Evolutionary conservation across 2,113 vertebrate genomes (phyloP), one percentile per base, ranked within the genome.

Genomic region (Neoarius graeffei): DNA sequence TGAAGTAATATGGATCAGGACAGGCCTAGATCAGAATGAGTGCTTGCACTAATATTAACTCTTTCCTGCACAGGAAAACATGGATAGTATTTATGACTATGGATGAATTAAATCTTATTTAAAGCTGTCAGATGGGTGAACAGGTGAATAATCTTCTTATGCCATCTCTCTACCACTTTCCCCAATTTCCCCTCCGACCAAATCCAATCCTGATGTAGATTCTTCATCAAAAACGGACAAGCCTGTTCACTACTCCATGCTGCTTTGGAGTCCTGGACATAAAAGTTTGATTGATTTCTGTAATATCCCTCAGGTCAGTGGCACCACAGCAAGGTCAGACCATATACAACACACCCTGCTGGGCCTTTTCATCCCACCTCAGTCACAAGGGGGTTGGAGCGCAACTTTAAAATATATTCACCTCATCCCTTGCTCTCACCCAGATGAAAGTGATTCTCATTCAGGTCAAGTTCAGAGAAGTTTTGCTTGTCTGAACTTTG

Each of bases 291-390:
- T 89, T 89, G 89, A 91, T 89, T 91, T 83, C 77, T 85, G 88
- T 89, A 91, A 91, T 91, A 91, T 88, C 77, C 85, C 85, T 76
- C 87, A 90, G 90, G 90, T 91, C 89, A 90, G 81, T 83, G 85
- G 67, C 89, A 90, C 87, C 85, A 88, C 60, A 85, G 90, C 76
- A 90, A 90, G 90, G 90, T 90, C 90, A 90, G 76, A 74, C 71
- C 56, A 86, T 85, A 87, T 81, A 88, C 81, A 89, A 74, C 84
- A 79, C 76, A 88, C 81, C 85, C 86, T 88, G 87, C 85, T 87
- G 83, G 85, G 77, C 66, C 59, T 90, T 91, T 88, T 80, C 74
- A 87, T 76, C 66, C 81, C 48, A 30, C 54, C 81, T 79, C 50
- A 86, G n/a, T 52, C 81, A 76, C 67, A 62, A 64, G 84, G 57